Conservation (phyloP, 1,140 invertebrate species). For the Brachionus asplanchnoidis region DNA sequence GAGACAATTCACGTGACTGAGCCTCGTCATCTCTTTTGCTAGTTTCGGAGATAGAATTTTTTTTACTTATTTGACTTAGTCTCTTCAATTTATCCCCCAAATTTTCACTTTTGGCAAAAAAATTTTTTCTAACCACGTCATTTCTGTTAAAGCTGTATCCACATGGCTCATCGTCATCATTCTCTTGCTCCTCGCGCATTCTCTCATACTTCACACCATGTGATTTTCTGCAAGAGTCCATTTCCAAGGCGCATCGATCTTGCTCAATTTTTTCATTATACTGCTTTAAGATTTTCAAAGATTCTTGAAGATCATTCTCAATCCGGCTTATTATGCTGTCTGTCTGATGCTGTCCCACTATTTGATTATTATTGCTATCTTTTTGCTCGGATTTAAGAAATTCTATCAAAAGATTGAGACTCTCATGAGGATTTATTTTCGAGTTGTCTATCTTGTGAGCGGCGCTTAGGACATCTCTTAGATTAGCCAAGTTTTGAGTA, state of each 20-base stretch:
- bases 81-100: background rate
- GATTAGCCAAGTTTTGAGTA: background rate
- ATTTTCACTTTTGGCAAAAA: constrained; percentile 15
- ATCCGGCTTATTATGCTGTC: background rate
- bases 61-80: background rate
- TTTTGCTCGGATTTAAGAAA: background rate
- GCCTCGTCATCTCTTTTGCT: background rate
- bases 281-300: constrained; percentile 4
- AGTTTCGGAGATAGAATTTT: background rate
- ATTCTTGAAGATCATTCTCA: constrained; percentile 21
- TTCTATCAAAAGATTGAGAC: constrained; percentile 12
- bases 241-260: background rate
- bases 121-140: constrained; percentile 14
- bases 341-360: background rate
- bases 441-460: background rate
- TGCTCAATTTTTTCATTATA: background rate
- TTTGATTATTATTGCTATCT: constrained; percentile 24
- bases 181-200: background rate
- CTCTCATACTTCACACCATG: background rate
- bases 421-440: background rate
- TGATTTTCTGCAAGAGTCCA: background rate
- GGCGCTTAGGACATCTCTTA: background rate
- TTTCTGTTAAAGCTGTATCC: background rate
- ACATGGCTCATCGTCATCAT: background rate
- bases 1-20: background rate